Evolutionary conservation across 2,888 invertebrate species (phyloP), one percentile per base, ranked within the genome.

Genomic region (Sinelater perroti): DNA sequence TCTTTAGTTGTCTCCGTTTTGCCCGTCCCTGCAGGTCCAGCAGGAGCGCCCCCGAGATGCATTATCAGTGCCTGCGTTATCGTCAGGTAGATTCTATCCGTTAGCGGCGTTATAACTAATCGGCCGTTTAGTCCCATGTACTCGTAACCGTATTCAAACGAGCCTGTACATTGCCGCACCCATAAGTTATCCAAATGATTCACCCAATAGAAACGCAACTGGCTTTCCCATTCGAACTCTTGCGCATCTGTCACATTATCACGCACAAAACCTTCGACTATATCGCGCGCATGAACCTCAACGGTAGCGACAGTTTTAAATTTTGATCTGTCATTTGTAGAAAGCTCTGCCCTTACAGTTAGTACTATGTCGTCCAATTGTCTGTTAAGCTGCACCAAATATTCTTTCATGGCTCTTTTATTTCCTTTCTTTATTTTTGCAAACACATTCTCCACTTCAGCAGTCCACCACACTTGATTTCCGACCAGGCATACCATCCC

Each of bases 381-480:
- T 54, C 82, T 82, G 71, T 95, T 95, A 56, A 91, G 85, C 63
- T 88, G 85, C 66, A 84, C 82, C 18, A 95, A 81, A 75, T 94
- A 94, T 71, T 94, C 90, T 78, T 95, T 95, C 93, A 96, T 94
- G 0, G 94, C 93, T 7, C 89, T 81, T 75, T 94, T 93, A 63
- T 89, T 85, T 2, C 95, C 93, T 60, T 83, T 83, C 4, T 84
- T 80, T 35, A 89, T 85, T 72, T 85, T 88, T 2, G 75, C 78
- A 74, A 96, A 95, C 0, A 93, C 91, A 72, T 95, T 91, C 72
- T 96, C 96, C 0, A 95, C 93, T 76, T 96, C 95, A 4, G 93
- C 93, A 0, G 95, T 96, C 95, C 95, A 96, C 95, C 95, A 96
- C 1, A 96, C 89, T 69, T 91, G 90, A 80, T 93, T 93, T 0